Evolutionary conservation across 2,113 vertebrate species (phyloP), one percentile per base, ranked within the genome.

Genomic region (Noctilio leporinus): DNA sequence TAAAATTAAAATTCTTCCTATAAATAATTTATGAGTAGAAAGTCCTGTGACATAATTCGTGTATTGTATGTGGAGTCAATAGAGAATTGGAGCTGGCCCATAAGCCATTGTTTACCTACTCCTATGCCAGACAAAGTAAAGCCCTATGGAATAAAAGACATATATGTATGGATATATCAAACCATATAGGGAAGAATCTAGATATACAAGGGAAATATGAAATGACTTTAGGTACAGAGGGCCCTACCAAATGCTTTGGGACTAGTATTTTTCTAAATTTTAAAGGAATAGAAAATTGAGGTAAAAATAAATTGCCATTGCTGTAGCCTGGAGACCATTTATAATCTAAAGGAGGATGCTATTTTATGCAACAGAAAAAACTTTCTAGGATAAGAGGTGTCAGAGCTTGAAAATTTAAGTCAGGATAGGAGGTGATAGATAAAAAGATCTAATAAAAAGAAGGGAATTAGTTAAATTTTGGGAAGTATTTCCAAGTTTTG

Each of bases 291-390:
- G 20, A 40, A 96, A 94, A 89, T 49, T 30, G 80, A 77, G 53
- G 78, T 62, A 89, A 93, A 91, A 91, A 86, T 73, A 55, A 67
- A 40, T 94, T 75, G 40, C 26, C 38, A 89, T 3, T 80, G 26
- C 51, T 35, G 5, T 47, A 93, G 38, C 28, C 14, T 91, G 55
- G 38, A 86, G 11, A 12, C 49, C 20, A 26, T 93, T 94, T 84
- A 77, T 47, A 96, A 78, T 96, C 70, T 83, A 53, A 81, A 84
- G 53, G 57, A 91, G 10, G 78, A 72, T 88, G 14, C 26, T 92
- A 0, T 89, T 96, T 94, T 69, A 83, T 95, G 3, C 55, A 73
- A n/a, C n/a, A 94, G 81, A 65, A 77, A 82, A 89, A 91, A 40
- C 22, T 84, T 94, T 81, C 49, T 59, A 84, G 45, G 11, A 53